These are phyloP conservation scores for Cepphus grylle DNA, from an alignment of 2,113 vertebrate species.

Conservation along the genomic window DNA sequence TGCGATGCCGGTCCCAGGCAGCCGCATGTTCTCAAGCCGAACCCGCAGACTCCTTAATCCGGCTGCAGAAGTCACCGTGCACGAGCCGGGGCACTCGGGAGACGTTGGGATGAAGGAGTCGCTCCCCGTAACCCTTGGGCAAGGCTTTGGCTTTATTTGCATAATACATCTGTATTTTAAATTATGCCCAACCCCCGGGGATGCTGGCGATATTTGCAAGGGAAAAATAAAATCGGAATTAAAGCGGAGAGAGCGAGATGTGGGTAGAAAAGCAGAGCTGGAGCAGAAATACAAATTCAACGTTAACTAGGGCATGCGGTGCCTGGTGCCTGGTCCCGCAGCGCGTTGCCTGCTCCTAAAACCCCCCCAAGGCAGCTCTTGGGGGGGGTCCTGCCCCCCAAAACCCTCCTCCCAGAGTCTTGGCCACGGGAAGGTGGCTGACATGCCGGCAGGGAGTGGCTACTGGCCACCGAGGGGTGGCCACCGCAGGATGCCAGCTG, in stretches of 20 bases:
- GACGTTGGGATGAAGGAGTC: background rate
- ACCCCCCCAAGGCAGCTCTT: background rate
- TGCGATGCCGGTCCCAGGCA: accelerated
- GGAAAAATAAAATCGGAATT: background rate
- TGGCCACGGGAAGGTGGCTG: background rate
- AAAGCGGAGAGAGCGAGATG: background rate
- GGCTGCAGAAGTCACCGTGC: background rate
- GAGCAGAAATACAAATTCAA: background rate
- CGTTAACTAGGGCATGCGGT: background rate
- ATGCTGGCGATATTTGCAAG: background rate
- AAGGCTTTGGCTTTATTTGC: constrained; percentile 23
- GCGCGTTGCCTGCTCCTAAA: background rate
- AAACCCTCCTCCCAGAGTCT: background rate
- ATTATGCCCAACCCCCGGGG: background rate
- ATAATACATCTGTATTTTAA: background rate
- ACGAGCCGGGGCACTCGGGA: background rate
- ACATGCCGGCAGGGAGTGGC: accelerated
- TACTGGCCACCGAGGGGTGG: accelerated
- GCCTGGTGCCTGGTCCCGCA: background rate
- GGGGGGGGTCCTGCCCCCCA: background rate
- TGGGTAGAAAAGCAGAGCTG: background rate
- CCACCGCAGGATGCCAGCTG: background rate
- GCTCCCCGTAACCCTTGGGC: background rate
- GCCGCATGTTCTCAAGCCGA: background rate
- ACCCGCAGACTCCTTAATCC: background rate